These are phyloP conservation scores for Cosmia trapezina DNA, from an alignment of 2,888 invertebrate species.

Conservation along the genomic window DNA sequence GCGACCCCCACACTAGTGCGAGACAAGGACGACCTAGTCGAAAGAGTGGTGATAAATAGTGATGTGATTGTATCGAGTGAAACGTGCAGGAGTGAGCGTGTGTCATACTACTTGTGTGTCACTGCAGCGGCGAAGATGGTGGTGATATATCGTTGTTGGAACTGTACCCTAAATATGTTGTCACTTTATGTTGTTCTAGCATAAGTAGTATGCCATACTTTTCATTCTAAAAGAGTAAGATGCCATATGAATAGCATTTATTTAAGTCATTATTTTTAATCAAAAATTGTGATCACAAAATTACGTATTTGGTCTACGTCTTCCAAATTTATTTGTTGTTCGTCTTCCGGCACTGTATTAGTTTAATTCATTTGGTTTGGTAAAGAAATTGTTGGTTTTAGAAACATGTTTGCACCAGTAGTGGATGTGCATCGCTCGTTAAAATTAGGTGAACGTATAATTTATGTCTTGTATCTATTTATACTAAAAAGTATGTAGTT, in stretches of 20 bases:
- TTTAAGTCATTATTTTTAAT: conserved; percentile 62
- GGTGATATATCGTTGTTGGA: neutral
- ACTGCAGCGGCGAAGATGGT: conserved; percentile 10
- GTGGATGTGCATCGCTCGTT: conserved; percentile 82
- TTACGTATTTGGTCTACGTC: conserved; percentile 73
- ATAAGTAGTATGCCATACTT: conserved; percentile 61
- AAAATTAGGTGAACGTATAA: conserved; percentile 86
- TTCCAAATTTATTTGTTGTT: conserved; percentile 76
- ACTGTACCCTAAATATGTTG: conserved; percentile 16
- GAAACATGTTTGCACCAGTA: conserved; percentile 81
- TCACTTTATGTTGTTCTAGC: conserved; percentile 23
- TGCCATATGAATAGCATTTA: conserved; percentile 81
- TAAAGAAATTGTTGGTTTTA: conserved; percentile 59
- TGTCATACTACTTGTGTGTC: conserved; percentile 56
- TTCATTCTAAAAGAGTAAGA: conserved; percentile 56
- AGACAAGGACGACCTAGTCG: conserved; percentile 53
- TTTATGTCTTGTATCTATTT: conserved; percentile 86
- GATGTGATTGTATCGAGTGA: conserved; percentile 53
- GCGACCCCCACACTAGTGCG: conserved; percentile 59
- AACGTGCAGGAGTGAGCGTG: conserved; percentile 31
- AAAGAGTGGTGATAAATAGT: conserved; percentile 21
- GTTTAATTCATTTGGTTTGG: conserved; percentile 52
- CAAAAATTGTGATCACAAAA: conserved; percentile 57
- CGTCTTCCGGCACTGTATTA: conserved; percentile 58
- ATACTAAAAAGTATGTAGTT: conserved; percentile 67